Conservation (phyloP, 2,888 invertebrate genomes). For the Chromoteleia sp. region DNA sequence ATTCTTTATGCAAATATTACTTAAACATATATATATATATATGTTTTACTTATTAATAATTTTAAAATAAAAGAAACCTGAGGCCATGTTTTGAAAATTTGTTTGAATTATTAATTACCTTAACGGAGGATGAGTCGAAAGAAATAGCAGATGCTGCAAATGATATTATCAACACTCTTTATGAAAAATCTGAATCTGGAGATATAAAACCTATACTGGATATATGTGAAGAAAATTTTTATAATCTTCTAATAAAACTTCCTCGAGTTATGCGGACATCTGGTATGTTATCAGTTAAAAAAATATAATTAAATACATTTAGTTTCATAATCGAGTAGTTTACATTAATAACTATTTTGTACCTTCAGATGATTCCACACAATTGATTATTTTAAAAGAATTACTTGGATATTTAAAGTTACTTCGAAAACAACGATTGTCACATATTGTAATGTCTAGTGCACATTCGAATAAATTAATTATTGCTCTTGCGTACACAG, state of each 20-base stretch:
- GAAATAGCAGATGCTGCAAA: slow-evolving; percentile 85
- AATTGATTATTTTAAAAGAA: slow-evolving; percentile 87
- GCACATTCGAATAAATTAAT: slow-evolving; percentile 87
- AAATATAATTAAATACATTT: background rate
- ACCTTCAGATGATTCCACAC: slow-evolving; percentile 86
- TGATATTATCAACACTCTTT: slow-evolving; percentile 82
- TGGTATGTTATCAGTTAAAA: slow-evolving; percentile 71
- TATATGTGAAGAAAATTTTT: slow-evolving; percentile 87
- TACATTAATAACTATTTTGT: background rate
- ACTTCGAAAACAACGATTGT: slow-evolving; percentile 86
- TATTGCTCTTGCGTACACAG: slow-evolving; percentile 86
- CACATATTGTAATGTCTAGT: slow-evolving; percentile 86
- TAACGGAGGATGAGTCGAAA: slow-evolving; percentile 88
- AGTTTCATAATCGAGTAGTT: background rate
- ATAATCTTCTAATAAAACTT: slow-evolving; percentile 86
- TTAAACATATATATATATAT: background rate
- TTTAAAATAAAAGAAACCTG: slow-evolving; percentile 86
- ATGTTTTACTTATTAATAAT: background rate
- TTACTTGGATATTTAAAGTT: slow-evolving; percentile 89
- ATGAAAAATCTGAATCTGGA: slow-evolving; percentile 81
- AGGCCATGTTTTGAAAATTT: slow-evolving; percentile 87
- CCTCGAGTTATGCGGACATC: slow-evolving; percentile 88
- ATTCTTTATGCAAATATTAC: background rate
- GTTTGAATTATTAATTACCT: slow-evolving; percentile 88
- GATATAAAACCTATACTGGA: slow-evolving; percentile 85